These are phyloP conservation scores for Diachasma alloeum DNA, from an alignment of 1,140 invertebrate genomes.

Conservation along the genomic window DNA sequence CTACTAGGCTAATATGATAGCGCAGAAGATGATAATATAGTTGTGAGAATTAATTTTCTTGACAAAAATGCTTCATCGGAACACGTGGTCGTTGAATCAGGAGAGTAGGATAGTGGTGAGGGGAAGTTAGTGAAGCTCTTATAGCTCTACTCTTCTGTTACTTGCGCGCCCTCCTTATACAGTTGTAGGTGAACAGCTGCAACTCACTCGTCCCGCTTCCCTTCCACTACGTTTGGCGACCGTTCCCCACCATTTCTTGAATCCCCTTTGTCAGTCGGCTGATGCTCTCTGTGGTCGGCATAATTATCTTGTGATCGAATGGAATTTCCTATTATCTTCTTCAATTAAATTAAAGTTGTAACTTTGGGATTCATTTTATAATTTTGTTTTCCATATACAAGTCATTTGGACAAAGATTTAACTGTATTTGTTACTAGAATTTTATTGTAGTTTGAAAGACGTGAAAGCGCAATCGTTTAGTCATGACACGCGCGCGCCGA, in stretches of 20 bases:
- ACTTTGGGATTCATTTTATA: no score
- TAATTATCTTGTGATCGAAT: no score
- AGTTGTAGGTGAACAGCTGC: constrained; percentile 55
- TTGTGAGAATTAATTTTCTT: not conserved
- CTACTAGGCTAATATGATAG: constrained; percentile 41
- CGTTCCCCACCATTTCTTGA: constrained; percentile 20
- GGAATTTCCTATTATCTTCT: no score
- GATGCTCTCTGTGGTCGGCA: no score
- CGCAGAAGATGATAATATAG: not conserved
- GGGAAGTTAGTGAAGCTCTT: constrained; percentile 9
- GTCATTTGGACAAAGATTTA: no score
- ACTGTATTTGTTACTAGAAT: no score
- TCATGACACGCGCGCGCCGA: constrained; percentile 40
- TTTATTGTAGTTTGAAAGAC: no score
- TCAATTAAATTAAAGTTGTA: no score
- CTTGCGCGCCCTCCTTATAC: constrained; percentile 64
- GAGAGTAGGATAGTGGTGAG: constrained; percentile 38
- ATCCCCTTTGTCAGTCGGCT: not conserved
- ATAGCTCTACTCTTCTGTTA: constrained; percentile 47
- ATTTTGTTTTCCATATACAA: no score
- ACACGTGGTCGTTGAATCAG: constrained; percentile 54
- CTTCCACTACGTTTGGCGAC: not conserved
- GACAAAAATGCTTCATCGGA: constrained; percentile 49
- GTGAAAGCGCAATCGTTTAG: not conserved
- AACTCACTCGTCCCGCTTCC: constrained; percentile 38